Evolutionary conservation across 1,140 invertebrate genomes (phyloP).

Genomic region (Myzus persicae): DNA sequence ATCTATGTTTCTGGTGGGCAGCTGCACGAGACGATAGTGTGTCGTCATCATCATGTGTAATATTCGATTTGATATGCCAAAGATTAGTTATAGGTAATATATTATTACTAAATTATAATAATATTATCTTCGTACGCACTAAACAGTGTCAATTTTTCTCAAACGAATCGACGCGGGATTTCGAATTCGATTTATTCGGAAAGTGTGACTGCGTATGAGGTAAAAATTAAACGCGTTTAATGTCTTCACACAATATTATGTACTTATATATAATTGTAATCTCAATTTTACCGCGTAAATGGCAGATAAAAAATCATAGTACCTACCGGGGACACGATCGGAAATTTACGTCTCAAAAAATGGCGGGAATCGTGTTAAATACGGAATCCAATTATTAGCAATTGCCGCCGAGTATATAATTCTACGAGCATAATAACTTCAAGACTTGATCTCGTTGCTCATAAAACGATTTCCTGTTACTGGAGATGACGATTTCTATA

Average conservation of each 20-base stretch:
- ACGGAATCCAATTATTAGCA: neutral
- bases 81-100: neutral
- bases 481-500: neutral
- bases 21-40: neutral
- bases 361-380: neutral
- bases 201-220: neutral
- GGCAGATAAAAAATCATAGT: neutral
- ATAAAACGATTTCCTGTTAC: neutral
- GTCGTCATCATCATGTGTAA: neutral
- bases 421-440: neutral
- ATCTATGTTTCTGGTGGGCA: neutral
- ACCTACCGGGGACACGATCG: no score
- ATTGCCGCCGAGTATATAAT: neutral
- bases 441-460: neutral
- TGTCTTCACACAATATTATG: neutral
- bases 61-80: neutral
- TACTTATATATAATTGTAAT: neutral
- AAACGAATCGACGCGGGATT: neutral
- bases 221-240: neutral
- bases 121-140: neutral
- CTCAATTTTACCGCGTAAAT: neutral
- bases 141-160: neutral
- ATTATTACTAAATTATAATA: no score
- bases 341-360: neutral
- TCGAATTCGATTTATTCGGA: neutral